phyloP scores from a whole-genome alignment of 2,888 invertebrate species.

The Stictocephala bisonia region DNA sequence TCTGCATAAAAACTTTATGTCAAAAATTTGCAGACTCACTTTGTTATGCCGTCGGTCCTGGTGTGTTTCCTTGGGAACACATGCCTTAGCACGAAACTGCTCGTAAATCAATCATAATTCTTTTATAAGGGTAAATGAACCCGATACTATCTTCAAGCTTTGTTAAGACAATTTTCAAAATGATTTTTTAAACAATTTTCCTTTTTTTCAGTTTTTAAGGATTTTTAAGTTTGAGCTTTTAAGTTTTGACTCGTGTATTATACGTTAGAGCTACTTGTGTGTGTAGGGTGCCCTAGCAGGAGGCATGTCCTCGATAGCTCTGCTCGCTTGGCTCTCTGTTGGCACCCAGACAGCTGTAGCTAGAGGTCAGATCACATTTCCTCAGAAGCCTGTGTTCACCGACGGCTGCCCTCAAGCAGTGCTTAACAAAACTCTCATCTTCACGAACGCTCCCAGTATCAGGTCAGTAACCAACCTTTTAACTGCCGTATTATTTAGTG shows the following conservation, averaged over 20 bases:
- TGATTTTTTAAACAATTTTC: too few species aligned
- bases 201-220: not conserved
- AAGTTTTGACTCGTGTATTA: not conserved
- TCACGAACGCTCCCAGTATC: not conserved
- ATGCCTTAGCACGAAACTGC: too few species aligned
- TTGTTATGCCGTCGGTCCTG: too few species aligned
- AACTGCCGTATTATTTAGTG: not conserved
- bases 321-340: constrained; percentile 59
- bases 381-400: constrained; percentile 57
- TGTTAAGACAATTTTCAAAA: too few species aligned
- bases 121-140: too few species aligned
- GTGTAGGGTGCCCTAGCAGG: constrained; percentile 59
- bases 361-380: constrained; percentile 56
- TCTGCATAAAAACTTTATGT: too few species aligned
- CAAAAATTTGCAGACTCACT: too few species aligned
- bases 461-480: not conserved
- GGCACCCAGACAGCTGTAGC: constrained; percentile 59
- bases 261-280: not conserved
- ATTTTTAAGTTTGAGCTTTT: too few species aligned
- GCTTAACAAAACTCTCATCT: constrained; percentile 52
- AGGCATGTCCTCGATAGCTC: constrained; percentile 54
- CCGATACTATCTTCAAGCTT: too few species aligned
- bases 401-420: constrained; percentile 58
- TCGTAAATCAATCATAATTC: too few species aligned
- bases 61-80: too few species aligned